Evolutionary conservation across 1,140 invertebrate species (phyloP), one percentile per base, ranked within the genome.

Genomic region (Oryctes rhinoceros): DNA sequence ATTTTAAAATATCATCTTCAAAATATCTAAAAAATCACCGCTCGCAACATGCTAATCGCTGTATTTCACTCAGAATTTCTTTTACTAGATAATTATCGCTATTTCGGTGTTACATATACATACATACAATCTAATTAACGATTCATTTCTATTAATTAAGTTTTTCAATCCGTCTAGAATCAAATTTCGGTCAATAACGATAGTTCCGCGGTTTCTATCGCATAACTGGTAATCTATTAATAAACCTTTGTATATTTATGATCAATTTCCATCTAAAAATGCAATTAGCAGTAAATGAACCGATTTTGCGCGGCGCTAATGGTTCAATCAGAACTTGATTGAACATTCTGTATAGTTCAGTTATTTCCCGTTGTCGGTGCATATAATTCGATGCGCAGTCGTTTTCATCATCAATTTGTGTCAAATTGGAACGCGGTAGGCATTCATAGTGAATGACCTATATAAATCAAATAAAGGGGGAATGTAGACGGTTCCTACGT

Each of bases 201-300:
- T 18, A 59, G 15, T 59, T 59, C 15, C 2, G n/a, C 15, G 4
- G n/a, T 3, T 59, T 6, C 53, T 18, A 59, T 59, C 15, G 6
- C 13, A 15, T 1, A 18, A 59, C 18, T n/a, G 13, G 18, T 15
- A 59, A 59, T n/a, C 6, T 59, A 59, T 59, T 59, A 18, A 59
- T 59, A 6, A 59, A 59, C 15, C 53, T 59, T 15, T 59, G 15
- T 59, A 59, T 59, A 59, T 59, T 59, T 59, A 59, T 59, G 53
- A 59, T n/a, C 53, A 59, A 59, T 59, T 59, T 59, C 5, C 53
- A 59, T 59, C 53, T 59, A 59, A 59, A 59, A 59, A 59, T 59
- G 15, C 53, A 59, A 18, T 59, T 59, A 59, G 18, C 15, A 7
- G 53, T 59, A 59, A 59, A 59, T 59, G 18, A 20, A 18, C 53